Base-by-base conservation (phyloP, 2,797 vertebrate species). In the Anabacerthia variegaticeps region DNA sequence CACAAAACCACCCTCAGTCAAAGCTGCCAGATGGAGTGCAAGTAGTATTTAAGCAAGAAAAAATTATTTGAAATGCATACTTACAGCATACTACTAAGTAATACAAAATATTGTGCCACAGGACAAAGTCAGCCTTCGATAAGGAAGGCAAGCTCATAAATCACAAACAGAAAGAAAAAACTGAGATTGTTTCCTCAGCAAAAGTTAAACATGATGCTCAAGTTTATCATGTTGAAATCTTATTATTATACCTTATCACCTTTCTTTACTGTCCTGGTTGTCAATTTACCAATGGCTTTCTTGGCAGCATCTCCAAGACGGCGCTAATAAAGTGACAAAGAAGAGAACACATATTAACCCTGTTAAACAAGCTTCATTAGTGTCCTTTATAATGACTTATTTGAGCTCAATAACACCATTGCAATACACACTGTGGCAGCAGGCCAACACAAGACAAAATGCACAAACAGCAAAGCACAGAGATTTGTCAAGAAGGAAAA, bases 301-400 rank as follows among this genome's bases (percentile, higher is more conserved):
- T 99, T 99, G 34, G 99, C 99, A 89, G 99, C 99, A 95, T 99
- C 99, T 88, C 99, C 99, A 48, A 99, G 98, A 41, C 99, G 99
- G 96, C 99, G 99, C 99, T 99, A 97, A 93, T 90, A 91, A 97
- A 94, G 97, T 62, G 73, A 96, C 56, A 97, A 91, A 95, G 83
- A 87, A 95, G 56, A 96, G 51, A 96, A 72, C 69, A 95, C 32
- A 96, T 69, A 94, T 97, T 97, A 97, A 81, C 88, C 59, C 78
- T 62, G 32, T 84, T 91, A 88, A 89, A 86, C 59, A 95, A 94
- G 85, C 62, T 89, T 85, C 75, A 77, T 88, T 69, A 67, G 52
- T 89, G 72, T 77, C 76, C 37, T 93, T 95, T 69, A 92, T 85
- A 92, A 89, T 54, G 86, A 92, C 71, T 96, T 92, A 79, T 68